Conservation (phyloP, 2,888 invertebrate genomes). For the Caradrina clavipalpis region DNA sequence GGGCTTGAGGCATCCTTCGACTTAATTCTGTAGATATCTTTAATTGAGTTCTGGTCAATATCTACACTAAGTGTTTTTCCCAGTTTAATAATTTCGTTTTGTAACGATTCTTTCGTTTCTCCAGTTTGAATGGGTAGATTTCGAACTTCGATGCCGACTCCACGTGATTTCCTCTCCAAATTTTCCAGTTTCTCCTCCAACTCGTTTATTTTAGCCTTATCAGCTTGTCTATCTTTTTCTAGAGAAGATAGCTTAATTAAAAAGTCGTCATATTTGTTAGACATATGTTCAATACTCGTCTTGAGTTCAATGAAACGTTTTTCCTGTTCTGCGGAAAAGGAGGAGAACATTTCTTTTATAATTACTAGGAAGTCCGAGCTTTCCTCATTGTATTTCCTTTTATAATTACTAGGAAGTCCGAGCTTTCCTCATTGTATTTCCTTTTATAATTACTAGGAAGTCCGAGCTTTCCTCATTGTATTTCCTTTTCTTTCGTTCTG, state of each 20-base stretch:
- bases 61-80: slow-evolving; percentile 2
- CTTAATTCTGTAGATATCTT: background rate
- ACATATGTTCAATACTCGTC: slow-evolving; percentile 6
- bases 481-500: too few relatives aligned
- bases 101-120: slow-evolving; percentile 3
- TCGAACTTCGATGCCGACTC: slow-evolving; percentile 9
- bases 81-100: background rate
- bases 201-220: slow-evolving; percentile 11
- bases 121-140: slow-evolving; percentile 12
- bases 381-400: too few relatives aligned
- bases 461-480: too few relatives aligned
- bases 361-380: too few relatives aligned
- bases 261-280: slow-evolving; percentile 13
- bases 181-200: slow-evolving; percentile 12
- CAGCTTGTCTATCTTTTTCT: slow-evolving; percentile 12
- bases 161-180: slow-evolving; percentile 10
- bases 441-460: too few relatives aligned
- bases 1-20: slow-evolving; percentile 8
- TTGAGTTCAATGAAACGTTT: slow-evolving; percentile 3
- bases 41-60: background rate
- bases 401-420: too few relatives aligned
- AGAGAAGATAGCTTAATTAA: background rate
- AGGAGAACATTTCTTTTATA: background rate
- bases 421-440: too few relatives aligned
- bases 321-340: slow-evolving; percentile 2